These are phyloP conservation scores for Heloderma charlesbogerti DNA, from an alignment of 2,113 vertebrate species.

Conservation along the genomic window DNA sequence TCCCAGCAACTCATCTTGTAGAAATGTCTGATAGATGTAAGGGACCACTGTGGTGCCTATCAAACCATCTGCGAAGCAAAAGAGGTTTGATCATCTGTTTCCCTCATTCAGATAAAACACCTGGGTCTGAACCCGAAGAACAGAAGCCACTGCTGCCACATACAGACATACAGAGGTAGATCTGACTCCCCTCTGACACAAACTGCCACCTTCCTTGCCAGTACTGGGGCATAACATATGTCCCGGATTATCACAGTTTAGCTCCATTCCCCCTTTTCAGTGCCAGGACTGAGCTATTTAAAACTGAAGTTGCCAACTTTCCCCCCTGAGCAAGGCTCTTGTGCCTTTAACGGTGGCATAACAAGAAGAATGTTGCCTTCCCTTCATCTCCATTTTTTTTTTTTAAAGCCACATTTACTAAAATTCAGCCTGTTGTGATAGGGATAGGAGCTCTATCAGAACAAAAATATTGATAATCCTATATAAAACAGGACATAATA, in stretches of 20 bases:
- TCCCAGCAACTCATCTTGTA: no score
- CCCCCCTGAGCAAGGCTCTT: no score
- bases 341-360: background rate
- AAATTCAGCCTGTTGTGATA: background rate
- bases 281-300: background rate
- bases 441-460: background rate
- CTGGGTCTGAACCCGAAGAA: background rate
- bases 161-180: background rate
- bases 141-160: background rate
- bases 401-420: background rate
- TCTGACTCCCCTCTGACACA: background rate
- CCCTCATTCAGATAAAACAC: background rate
- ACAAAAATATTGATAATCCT: background rate
- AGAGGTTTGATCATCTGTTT: background rate
- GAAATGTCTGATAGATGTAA: background rate
- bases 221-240: background rate
- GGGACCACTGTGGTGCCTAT: background rate
- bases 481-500: background rate
- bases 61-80: background rate
- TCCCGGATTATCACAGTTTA: background rate
- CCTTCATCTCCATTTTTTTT: background rate
- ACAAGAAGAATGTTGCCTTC: background rate
- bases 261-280: background rate
- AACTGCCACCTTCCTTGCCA: background rate
- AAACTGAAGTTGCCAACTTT: background rate